These are phyloP conservation scores for Ladona fulva DNA, from an alignment of 1,140 invertebrate species.

Conservation along the genomic window DNA sequence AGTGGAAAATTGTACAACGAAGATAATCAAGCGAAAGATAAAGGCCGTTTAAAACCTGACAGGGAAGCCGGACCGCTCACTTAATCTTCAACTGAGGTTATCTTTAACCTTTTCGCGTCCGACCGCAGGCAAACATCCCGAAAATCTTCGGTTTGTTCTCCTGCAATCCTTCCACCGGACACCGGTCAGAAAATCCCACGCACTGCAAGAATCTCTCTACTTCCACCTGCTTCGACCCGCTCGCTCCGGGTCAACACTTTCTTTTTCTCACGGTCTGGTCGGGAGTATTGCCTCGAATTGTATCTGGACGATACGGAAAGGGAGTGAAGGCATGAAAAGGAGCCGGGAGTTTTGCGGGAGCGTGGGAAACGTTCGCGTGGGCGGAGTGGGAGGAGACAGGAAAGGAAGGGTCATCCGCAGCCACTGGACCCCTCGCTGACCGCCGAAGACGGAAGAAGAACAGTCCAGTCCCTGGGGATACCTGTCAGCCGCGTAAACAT, in stretches of 20 bases:
- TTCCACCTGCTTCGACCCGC: not conserved
- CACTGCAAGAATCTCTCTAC: not conserved
- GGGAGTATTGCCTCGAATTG: not conserved
- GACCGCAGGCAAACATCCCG: no score
- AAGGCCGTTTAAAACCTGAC: no score
- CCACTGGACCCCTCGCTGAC: not conserved
- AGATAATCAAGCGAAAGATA: no score
- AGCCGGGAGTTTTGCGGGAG: not conserved
- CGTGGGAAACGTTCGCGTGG: not conserved
- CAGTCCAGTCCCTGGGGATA: not conserved
- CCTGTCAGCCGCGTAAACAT: not conserved
- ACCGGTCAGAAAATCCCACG: conserved; percentile 2
- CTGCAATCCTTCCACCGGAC: not conserved
- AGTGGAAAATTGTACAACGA: no score
- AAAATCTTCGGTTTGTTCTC: no score
- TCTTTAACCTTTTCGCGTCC: no score
- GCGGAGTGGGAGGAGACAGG: no score
- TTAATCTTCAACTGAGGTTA: no score
- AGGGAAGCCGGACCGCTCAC: no score
- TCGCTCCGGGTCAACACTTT: not conserved
- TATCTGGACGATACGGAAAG: not conserved
- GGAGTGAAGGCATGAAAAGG: not conserved
- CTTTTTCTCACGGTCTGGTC: not conserved
- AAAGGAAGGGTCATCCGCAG: not conserved
- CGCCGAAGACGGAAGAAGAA: not conserved